Conservation (phyloP, 2,797 vertebrate genomes). For the Megalops cyprinoides region DNA sequence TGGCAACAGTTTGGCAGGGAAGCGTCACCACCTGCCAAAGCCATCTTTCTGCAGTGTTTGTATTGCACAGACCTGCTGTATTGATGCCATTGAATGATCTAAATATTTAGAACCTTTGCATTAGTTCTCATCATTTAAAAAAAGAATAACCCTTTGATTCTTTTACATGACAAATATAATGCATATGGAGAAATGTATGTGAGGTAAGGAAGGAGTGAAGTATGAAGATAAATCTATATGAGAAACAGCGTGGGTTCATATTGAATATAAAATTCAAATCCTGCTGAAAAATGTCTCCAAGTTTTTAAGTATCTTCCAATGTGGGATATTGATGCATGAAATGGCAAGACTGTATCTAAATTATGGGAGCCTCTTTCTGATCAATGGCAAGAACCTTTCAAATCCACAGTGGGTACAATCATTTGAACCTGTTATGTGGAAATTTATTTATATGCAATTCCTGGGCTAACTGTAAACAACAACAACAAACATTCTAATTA, state of each 20-base stretch:
- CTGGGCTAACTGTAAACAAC: background rate
- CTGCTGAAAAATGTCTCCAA: background rate
- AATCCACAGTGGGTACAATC: background rate
- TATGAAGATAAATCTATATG: constrained; percentile 11
- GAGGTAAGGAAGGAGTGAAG: too few relatives aligned
- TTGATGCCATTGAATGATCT: constrained; percentile 42
- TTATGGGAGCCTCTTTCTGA: background rate
- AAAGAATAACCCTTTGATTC: constrained; percentile 53
- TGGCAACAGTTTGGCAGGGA: constrained; percentile 84
- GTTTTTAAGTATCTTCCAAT: background rate
- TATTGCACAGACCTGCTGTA: constrained; percentile 38
- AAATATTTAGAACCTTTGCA: constrained; percentile 36
- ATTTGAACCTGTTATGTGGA: background rate
- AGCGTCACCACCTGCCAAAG: constrained; percentile 74
- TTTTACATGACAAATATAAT: constrained; percentile 43
- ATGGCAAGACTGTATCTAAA: background rate
- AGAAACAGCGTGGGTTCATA: background rate
- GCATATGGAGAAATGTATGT: constrained; percentile 18
- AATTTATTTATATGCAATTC: background rate
- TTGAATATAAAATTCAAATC: background rate
- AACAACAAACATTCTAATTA: too few relatives aligned
- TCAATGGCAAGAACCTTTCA: constrained; percentile 8
- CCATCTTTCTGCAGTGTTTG: constrained; percentile 43
- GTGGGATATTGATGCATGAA: background rate
- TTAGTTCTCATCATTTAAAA: constrained; percentile 47